Base-by-base conservation (phyloP, 2,888 invertebrate genomes). In the Operophtera brumata region DNA sequence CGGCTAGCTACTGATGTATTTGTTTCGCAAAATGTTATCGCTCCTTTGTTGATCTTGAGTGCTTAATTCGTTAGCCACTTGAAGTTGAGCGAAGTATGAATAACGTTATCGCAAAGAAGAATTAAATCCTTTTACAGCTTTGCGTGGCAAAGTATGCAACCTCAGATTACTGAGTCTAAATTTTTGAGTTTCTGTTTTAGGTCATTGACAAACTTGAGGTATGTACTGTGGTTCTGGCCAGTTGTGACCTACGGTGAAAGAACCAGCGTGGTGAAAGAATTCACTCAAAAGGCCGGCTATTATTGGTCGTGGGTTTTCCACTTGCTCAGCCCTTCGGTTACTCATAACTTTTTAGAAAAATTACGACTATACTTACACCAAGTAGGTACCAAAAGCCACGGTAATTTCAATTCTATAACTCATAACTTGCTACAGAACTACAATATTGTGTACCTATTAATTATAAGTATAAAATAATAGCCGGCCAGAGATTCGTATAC, bases 1-100 rank as follows among this genome's bases (percentile, higher is more conserved):
- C 61, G 59, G 73, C 78, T 77, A 59, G 73, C 78, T 77, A 77
- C 76, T 66, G 68, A 67, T 67, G 60, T 65, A 64, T 67, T 66
- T 62, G 59, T 64, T 65, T 55, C 55, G 46, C 52, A 39, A 53
- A 60, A 59, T 39, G 39, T 50, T 51, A 52, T 50, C 42, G 41
- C 44, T 42, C 49, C 49, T 60, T 59, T 55, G 61, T 54, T 47
- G 32, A 44, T 53, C 51, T 46, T 45, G 46, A 59, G 45, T 28
- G 36, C 30, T 12, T 12, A 53, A 20, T 34, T 26, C 28, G 14
- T 34, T 32, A 20, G 40, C 12, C 43, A 47, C 47, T 57, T 50
- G 37, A 39, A 42, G 32, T 4, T 37, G 32, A 43, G 25, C 8
- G 6, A 10, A 39, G 26, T 28, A 44, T 48, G n/a, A 47, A 53